Percentiles rank a stretch among this genome's conserved stretches.
phyloP scores from a whole-genome alignment of 2,888 invertebrate genomes.

The Helobdella robusta region DNA sequence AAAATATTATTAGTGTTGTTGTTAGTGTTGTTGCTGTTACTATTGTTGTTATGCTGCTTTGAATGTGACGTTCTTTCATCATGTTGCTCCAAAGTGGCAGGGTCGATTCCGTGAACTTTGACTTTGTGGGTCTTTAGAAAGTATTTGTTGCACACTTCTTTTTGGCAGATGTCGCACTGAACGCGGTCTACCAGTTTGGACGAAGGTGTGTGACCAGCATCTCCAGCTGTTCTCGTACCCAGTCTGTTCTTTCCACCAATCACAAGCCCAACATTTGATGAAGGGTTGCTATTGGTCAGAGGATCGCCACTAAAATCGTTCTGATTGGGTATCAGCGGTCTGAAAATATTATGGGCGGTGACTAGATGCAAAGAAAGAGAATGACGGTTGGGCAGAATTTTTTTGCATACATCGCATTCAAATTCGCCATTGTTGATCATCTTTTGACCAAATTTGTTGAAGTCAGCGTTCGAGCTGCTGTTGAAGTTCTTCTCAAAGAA shows the following conservation, averaged over 20 bases:
- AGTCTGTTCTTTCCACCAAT: neutral
- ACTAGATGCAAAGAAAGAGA: constrained; percentile 44
- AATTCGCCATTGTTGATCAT: too few species aligned
- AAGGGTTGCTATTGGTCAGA: neutral
- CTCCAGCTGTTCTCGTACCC: neutral
- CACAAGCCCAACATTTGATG: neutral
- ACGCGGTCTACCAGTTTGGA: constrained; percentile 49
- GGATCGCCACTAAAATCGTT: constrained; percentile 11
- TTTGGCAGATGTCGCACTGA: constrained; percentile 86
- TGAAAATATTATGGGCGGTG: constrained; percentile 41
- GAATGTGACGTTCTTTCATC: constrained; percentile 30
- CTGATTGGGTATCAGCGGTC: constrained; percentile 6
- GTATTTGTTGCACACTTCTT: constrained; percentile 97
- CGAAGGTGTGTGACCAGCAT: constrained; percentile 29
- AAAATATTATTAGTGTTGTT: constrained; percentile 1
- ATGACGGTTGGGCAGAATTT: constrained; percentile 85
- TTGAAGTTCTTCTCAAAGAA: constrained; percentile 13
- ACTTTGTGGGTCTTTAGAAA: constrained; percentile 99
- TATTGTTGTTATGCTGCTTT: constrained; percentile 16
- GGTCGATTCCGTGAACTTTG: constrained; percentile 65
- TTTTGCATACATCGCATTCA: constrained; percentile 49
- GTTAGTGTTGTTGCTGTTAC: constrained; percentile 1
- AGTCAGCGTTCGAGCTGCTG: neutral
- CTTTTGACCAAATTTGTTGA: neutral
- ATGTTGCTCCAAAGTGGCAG: constrained; percentile 34